These are phyloP conservation scores for Urophycis tenuis DNA, from an alignment of 2,797 vertebrate genomes.

Conservation along the genomic window DNA sequence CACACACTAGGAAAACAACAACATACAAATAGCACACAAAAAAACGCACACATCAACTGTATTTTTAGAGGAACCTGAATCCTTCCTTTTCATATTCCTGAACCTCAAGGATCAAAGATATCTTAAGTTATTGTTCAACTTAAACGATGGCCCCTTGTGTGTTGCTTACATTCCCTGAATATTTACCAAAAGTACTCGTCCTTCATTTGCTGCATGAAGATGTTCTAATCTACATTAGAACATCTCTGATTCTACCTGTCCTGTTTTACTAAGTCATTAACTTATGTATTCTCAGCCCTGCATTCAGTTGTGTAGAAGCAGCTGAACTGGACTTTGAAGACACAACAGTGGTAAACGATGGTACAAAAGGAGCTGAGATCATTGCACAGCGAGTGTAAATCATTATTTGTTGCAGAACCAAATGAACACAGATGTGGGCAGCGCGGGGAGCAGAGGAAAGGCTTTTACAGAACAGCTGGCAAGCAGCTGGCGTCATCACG, in stretches of 20 bases:
- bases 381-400: too few relatives aligned
- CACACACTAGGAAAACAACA: background rate
- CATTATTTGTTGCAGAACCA: too few relatives aligned
- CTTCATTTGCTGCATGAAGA: too few relatives aligned
- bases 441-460: too few relatives aligned
- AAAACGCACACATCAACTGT: slow-evolving; percentile 12
- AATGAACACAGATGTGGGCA: background rate
- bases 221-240: too few relatives aligned
- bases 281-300: too few relatives aligned
- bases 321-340: too few relatives aligned
- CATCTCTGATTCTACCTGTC: too few relatives aligned
- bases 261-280: too few relatives aligned
- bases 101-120: background rate
- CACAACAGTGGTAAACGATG: too few relatives aligned
- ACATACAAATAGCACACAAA: background rate
- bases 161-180: background rate
- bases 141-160: background rate
- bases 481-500: background rate
- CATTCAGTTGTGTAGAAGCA: too few relatives aligned
- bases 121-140: background rate
- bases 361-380: too few relatives aligned
- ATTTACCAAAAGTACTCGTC: background rate
- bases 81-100: background rate
- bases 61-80: background rate
- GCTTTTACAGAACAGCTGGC: background rate